These are phyloP conservation scores for Acromyrmex echinatior DNA, from an alignment of 1,140 invertebrate species.

Conservation along the genomic window DNA sequence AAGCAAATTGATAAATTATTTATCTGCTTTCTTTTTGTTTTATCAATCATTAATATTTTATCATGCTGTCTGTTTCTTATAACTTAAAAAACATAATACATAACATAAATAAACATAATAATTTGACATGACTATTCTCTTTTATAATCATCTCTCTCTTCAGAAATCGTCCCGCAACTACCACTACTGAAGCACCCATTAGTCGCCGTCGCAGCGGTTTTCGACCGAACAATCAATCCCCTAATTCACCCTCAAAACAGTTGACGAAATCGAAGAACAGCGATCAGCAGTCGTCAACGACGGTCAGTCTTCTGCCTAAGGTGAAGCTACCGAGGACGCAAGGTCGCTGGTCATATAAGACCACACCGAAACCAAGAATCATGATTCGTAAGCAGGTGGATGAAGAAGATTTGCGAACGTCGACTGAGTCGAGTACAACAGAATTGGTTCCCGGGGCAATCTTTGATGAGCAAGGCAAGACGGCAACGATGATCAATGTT, in stretches of 20 bases:
- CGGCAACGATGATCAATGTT: conserved; percentile 82
- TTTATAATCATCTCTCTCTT: neutral
- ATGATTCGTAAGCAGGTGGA: conserved; percentile 91
- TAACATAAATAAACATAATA: neutral
- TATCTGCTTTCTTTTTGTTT: neutral
- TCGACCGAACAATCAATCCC: conserved; percentile 78
- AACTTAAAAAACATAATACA: neutral
- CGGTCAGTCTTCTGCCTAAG: conserved; percentile 84
- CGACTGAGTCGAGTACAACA: conserved; percentile 68
- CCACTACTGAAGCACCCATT: conserved; percentile 80
- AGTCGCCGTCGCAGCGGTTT: conserved; percentile 83
- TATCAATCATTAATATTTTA: neutral
- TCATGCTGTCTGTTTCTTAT: neutral
- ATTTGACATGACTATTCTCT: neutral
- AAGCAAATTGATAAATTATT: neutral
- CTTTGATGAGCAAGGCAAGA: conserved; percentile 69
- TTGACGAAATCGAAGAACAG: conserved; percentile 70
- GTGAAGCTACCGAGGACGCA: conserved; percentile 92
- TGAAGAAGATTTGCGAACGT: conserved; percentile 87
- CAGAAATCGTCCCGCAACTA: conserved; percentile 82
- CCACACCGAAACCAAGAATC: conserved; percentile 94
- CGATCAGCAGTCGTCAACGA: conserved; percentile 65
- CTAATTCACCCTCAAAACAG: conserved; percentile 70
- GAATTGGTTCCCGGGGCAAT: conserved; percentile 54
- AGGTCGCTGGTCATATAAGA: conserved; percentile 95